Percentiles rank a stretch among this genome's conserved stretches.
Evolutionary conservation across 2,113 vertebrate species (phyloP).

Genomic region (Eurypyga helias): DNA sequence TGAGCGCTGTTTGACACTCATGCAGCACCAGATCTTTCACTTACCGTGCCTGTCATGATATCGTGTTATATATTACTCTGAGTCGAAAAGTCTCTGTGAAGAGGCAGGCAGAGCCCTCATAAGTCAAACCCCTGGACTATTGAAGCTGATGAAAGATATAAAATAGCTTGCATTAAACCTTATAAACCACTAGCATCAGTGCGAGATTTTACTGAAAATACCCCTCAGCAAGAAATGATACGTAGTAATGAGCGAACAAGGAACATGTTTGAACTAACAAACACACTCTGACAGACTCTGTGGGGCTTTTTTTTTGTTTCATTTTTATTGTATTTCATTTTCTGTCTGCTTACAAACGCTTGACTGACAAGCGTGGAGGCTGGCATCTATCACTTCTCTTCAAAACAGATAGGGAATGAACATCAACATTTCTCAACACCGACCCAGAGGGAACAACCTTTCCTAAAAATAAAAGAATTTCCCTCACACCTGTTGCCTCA

Average conservation of each 20-base stretch:
- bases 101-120: background rate
- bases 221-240: slow-evolving; percentile 15
- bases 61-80: background rate
- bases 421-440: background rate
- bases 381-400: slow-evolving; percentile 25
- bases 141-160: slow-evolving; percentile 4
- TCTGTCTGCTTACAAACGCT: background rate
- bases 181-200: background rate
- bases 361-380: slow-evolving; percentile 14
- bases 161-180: slow-evolving; percentile 21
- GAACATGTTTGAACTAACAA: slow-evolving; percentile 14
- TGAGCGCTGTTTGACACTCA: background rate
- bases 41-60: background rate
- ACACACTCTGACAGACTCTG: background rate
- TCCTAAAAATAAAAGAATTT: slow-evolving; percentile 10
- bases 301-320: background rate
- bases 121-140: slow-evolving; percentile 3
- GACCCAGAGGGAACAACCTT: background rate
- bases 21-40: background rate
- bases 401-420: slow-evolving; percentile 15
- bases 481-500: background rate
- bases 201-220: background rate
- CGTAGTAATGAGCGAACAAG: background rate
- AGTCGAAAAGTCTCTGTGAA: background rate
- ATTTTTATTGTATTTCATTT: slow-evolving; percentile 31